Base-by-base conservation (phyloP, 2,797 vertebrate genomes). In the Tinamus major region DNA sequence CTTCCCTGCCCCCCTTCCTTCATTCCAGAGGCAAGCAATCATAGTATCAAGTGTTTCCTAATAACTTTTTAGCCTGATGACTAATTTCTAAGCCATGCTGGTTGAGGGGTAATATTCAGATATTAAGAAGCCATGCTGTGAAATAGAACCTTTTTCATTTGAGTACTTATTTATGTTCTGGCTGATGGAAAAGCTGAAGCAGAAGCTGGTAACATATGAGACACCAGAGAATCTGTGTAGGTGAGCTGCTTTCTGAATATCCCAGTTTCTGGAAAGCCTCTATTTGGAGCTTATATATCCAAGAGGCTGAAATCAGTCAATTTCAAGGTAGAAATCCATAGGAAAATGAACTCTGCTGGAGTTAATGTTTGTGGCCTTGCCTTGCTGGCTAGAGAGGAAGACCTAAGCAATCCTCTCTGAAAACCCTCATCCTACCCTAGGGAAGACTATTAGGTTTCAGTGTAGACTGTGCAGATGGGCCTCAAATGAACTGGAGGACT, bases 41-140 rank as follows among this genome's bases (percentile, higher is more conserved):
- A 92, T 82, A 88, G 90, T 94, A 96, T 96, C 94, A 94, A 95
- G 71, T 96, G 91, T 92, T 96, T 92, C 86, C 79, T 94, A 95
- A 92, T 82, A 87, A 93, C 61, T 85, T 96, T 74, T 90, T 94
- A 85, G 93, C 93, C 70, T 77, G 94, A 71, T 96, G 94, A 94
- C 90, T 96, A 96, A 96, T 79, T 96, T 94, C 91, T 96, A 62
- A 93, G 90, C 93, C 64, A 82, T 87, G 93, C 86, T 93, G 85
- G 85, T 37, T 74, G 90, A 74, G 3, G 61, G 48, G 46, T 61
- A 96, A 90, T 58, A 89, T 65, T 64, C 19, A 72, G 86, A 86
- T 74, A 67, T 85, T 95, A 77, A 93, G 68, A 77, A 94, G 68
- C 44, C 35, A 41, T 89, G 78, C 86, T 82, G 31, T 71, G 83